A percentile compares a stretch with the other conserved stretches of the same genome.
Conservation (phyloP, 2,113 vertebrate species). For the Nanger granti region DNA sequence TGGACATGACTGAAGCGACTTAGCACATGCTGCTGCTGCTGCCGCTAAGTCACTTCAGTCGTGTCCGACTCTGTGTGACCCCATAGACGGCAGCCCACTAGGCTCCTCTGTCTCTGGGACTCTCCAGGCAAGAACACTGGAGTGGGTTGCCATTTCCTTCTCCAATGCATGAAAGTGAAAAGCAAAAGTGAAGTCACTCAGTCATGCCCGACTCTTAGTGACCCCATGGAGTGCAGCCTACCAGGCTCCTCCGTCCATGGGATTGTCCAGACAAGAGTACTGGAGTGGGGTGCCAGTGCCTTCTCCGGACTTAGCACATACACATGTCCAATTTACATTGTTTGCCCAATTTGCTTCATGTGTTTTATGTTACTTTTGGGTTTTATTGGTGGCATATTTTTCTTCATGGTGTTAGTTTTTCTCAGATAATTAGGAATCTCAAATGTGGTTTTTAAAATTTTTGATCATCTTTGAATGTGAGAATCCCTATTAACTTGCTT, state of each 20-base stretch:
- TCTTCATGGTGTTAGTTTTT: not conserved
- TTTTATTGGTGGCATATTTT: not conserved
- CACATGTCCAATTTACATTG: not conserved
- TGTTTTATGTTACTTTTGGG: not conserved
- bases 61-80: no score
- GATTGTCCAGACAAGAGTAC: no score
- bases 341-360: not conserved
- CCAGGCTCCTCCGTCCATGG: no score
- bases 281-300: no score
- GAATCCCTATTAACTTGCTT: not conserved
- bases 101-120: no score
- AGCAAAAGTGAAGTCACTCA: no score
- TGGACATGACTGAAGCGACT: not conserved
- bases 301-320: not conserved
- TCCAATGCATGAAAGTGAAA: no score
- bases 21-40: not conserved
- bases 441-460: not conserved
- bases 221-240: no score
- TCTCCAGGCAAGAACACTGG: no score
- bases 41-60: no score
- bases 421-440: not conserved
- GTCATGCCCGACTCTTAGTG: fast-evolving
- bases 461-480: not conserved
- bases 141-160: no score
- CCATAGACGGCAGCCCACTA: no score